Percentiles rank a stretch among this genome's conserved stretches.
phyloP scores from a whole-genome alignment of 2,888 invertebrate genomes.

The Gerris lacustris region DNA sequence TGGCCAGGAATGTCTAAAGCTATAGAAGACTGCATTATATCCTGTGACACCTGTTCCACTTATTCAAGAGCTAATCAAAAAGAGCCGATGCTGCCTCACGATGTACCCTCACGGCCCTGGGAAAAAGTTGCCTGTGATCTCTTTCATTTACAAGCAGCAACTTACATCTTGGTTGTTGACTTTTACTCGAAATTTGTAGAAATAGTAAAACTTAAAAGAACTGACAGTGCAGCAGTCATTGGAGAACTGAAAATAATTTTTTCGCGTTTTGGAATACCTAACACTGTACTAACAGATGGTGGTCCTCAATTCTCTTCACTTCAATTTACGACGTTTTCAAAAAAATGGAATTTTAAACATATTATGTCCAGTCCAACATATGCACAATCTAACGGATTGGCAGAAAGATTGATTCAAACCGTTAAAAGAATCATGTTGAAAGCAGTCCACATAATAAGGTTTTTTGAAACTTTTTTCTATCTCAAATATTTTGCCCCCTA shows the following conservation, averaged over 20 bases:
- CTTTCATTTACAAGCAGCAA: not conserved
- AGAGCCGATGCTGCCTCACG: not conserved
- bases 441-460: too few species aligned
- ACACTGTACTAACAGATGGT: not conserved
- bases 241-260: not conserved
- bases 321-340: not conserved
- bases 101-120: not conserved
- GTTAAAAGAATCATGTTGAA: too few species aligned
- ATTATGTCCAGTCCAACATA: too few species aligned
- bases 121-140: not conserved
- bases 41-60: not conserved
- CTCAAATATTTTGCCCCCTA: too few species aligned
- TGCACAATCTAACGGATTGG: too few species aligned
- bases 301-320: not conserved
- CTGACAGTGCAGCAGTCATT: not conserved
- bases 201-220: not conserved
- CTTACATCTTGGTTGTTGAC: not conserved
- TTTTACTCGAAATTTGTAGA: not conserved
- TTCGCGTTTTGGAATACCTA: not conserved
- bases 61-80: not conserved
- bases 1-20: not conserved
- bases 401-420: too few species aligned
- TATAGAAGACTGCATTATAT: not conserved
- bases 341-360: too few species aligned
- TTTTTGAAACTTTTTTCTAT: too few species aligned